Evolutionary conservation across 2,113 vertebrate species (phyloP).

Genomic region (Eulacestoma nigropectus): DNA sequence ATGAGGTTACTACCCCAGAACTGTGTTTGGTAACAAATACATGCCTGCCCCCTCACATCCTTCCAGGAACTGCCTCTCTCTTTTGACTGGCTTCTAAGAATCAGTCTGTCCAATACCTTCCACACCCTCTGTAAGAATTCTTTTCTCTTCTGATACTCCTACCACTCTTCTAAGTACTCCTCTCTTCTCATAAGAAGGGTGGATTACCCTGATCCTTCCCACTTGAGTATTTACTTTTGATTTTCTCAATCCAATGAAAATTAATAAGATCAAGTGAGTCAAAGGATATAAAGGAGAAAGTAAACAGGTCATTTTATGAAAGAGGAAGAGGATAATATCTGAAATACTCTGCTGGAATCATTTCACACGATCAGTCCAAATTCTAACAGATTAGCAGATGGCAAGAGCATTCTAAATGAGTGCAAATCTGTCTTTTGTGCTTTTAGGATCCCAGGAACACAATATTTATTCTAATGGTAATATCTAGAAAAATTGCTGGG

Average conservation of each 20-base stretch:
- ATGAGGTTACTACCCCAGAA: not conserved
- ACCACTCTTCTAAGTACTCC: not conserved
- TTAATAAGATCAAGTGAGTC: not conserved
- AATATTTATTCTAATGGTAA: not conserved
- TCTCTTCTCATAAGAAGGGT: not conserved
- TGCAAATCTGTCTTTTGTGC: not conserved
- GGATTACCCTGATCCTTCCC: not conserved
- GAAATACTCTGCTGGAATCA: not conserved
- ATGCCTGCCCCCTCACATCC: not conserved
- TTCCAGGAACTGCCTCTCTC: not conserved
- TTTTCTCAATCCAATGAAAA: conserved; percentile 11
- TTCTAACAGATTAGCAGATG: conserved; percentile 1
- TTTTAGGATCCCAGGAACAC: not conserved
- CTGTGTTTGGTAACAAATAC: not conserved
- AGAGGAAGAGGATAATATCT: not conserved
- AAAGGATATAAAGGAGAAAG: not conserved
- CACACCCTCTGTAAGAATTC: not conserved
- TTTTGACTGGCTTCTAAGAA: not conserved
- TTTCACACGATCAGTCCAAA: not conserved
- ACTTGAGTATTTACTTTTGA: not conserved
- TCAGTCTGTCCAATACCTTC: not conserved
- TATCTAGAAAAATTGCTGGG: not conserved
- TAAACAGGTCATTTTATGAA: not conserved
- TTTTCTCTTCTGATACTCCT: not conserved
- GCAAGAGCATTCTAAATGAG: not conserved